phyloP scores from a whole-genome alignment of 1,140 invertebrate genomes.

The Venustaconcha ellipsiformis region DNA sequence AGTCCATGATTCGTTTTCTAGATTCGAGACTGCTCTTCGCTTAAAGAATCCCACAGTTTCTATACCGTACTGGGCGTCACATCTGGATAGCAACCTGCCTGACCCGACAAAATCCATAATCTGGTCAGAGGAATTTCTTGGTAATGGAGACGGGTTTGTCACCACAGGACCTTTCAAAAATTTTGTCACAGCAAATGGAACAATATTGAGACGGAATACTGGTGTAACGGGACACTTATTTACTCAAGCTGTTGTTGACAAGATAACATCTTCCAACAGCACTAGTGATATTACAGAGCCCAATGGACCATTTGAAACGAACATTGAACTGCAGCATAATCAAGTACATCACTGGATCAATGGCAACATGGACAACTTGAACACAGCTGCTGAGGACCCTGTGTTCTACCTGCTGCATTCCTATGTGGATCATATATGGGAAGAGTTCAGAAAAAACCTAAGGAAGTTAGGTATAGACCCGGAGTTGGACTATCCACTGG shows the following conservation, averaged over 20 bases:
- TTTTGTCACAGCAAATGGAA: constrained; percentile 29
- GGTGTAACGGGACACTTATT: constrained; percentile 20
- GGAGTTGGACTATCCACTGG: constrained; percentile 24
- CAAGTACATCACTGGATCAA: constrained; percentile 39
- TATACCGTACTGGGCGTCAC: constrained; percentile 68
- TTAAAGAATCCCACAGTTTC: constrained; percentile 46
- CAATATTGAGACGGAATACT: constrained; percentile 38
- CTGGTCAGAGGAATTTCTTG: constrained; percentile 63
- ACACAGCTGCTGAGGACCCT: constrained; percentile 37
- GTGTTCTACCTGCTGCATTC: constrained; percentile 58
- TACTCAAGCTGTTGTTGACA: constrained; percentile 20
- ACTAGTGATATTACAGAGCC: constrained; percentile 34
- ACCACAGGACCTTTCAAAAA: constrained; percentile 61
- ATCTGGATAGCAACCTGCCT: constrained; percentile 61
- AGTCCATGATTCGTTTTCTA: constrained; percentile 8
- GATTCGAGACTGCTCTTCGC: constrained; percentile 51
- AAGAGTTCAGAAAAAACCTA: constrained; percentile 59
- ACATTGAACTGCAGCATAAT: constrained; percentile 39
- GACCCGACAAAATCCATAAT: constrained; percentile 64
- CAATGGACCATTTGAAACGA: constrained; percentile 11
- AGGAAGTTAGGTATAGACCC: constrained; percentile 41
- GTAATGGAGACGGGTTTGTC: constrained; percentile 67
- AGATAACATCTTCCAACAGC: constrained; percentile 21
- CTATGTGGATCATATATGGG: constrained; percentile 66
- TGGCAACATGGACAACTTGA: constrained; percentile 31